Evolutionary conservation across 2,888 invertebrate genomes (phyloP), one percentile per base, ranked within the genome.

Genomic region (Siphlonurus alternatus): DNA sequence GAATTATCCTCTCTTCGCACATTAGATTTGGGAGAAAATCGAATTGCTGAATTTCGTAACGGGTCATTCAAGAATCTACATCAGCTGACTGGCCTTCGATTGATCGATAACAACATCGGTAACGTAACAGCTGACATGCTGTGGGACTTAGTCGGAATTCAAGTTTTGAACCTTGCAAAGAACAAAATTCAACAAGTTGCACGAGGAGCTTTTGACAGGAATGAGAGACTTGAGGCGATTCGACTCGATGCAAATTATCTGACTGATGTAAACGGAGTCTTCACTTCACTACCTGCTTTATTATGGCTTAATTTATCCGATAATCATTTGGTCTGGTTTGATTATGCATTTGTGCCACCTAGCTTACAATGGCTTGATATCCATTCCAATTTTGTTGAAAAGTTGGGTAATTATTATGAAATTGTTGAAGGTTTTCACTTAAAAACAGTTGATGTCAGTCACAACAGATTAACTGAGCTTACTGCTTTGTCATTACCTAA

Each of bases 301-400:
- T 80, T 91, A 72, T 93, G 91, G 91, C 78, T 94, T 63, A 94
- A 94, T 77, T 87, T 94, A 72, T 92, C 92, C 68, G 92, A 92
- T 78, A 94, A 94, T 77, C 83, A 84, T 73, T 80, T 92, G 69
- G 85, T 85, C 77, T 85, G 84, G 83, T 89, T 92, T 75, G 89
- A 91, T 77, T 91, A 91, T 75, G 87, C 89, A 65, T 83, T 89
- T 76, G 87, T 92, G 75, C 91, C 91, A 67, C 87, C 87, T 69
- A 85, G 87, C 73, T 79, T 92, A 70, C 87, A 89, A 77, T 89
- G 89, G 87, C 78, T 92, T 70, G 90, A 92, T 77, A 86, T 91
- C 72, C 89, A 89, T 72, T 83, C 87, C 68, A 92, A 92, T 78
- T 84, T 86, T 76, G 89, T 92, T 69, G 83, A 83, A 70, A 88